Base-by-base conservation (phyloP, 2,888 invertebrate genomes). In the Leucophora obtusa region DNA sequence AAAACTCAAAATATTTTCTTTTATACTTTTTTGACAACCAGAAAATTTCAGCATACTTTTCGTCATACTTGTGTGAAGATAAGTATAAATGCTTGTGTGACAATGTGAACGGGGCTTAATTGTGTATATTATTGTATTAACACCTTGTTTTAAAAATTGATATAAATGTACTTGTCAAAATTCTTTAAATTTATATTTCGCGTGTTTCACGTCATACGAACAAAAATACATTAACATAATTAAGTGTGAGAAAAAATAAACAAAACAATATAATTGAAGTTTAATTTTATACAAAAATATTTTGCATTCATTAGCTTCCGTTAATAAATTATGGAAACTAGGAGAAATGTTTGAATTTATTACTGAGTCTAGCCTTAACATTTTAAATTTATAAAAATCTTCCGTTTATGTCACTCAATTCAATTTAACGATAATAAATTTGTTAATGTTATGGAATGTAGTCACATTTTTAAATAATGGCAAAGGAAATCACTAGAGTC, bases 191-290 rank as follows among this genome's bases (percentile, higher is more conserved):
- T 10, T 18, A 14, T 15, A 7, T 72, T 63, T 63, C 35, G 65
- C 73, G 63, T 63, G 72, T 28, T 50, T 50, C 63, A 72, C 63
- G 72, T 56, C 43, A 72, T 38, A 38, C 14, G 3, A 3, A 28
- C 28, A 6, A 11, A 38, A 38, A 38, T 38, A 38, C 38, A 38
- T 38, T 38, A 38, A 38, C 38, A 38, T 38, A 38, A 38, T 38
- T 38, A 11, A 28, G 28, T 28, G 6, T 7, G 28, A 38, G 11
- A 38, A 38, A 9, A 38, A 10, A 7, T 9, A n/a, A 35, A 35
- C 8, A 35, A 38, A 11, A 38, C 38, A 38, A 38, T 11, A 38
- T 38, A 38, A 38, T 38, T 10, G 11, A 38, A 11, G 38, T 11
- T 38, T 0, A 11, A 38, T 11, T 38, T 38, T 38, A 28, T 11